Conservation (phyloP, 2,888 invertebrate species). For the Gari tellinella region DNA sequence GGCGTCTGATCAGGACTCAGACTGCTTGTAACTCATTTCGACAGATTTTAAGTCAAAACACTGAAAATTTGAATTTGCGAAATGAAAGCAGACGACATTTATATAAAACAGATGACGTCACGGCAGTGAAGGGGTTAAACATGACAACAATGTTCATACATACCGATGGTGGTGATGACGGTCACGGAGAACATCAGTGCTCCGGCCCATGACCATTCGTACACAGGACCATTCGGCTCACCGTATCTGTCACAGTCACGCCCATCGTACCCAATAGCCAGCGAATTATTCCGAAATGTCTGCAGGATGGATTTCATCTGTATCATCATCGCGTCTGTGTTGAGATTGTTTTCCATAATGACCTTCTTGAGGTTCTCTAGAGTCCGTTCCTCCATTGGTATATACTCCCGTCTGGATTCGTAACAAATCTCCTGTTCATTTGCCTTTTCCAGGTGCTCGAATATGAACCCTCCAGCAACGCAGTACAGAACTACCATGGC, state of each 20-base stretch:
- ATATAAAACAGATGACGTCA: too few species aligned
- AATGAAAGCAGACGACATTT: too few species aligned
- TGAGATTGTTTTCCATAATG: slow-evolving; percentile 70
- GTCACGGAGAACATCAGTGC: slow-evolving; percentile 83
- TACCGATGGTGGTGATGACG: slow-evolving; percentile 83
- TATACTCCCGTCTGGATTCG: slow-evolving; percentile 78
- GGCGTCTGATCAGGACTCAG: too few species aligned
- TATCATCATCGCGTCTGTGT: slow-evolving; percentile 74
- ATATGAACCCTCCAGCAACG: slow-evolving; percentile 84
- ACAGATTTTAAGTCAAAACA: too few species aligned
- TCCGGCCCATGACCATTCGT: slow-evolving; percentile 83
- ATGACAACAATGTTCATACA: slow-evolving; percentile 38
- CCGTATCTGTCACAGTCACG: slow-evolving; percentile 80
- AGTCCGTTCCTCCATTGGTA: slow-evolving; percentile 76
- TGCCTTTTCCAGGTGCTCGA: slow-evolving; percentile 83
- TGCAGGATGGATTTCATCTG: slow-evolving; percentile 76
- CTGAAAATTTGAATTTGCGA: too few species aligned
- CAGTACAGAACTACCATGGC: slow-evolving; percentile 82
- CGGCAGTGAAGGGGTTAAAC: too few species aligned
- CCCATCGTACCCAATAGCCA: slow-evolving; percentile 82
- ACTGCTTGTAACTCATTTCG: too few species aligned
- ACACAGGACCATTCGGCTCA: slow-evolving; percentile 75
- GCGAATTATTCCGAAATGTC: slow-evolving; percentile 79
- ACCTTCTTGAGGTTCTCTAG: slow-evolving; percentile 75
- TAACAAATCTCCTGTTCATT: slow-evolving; percentile 82